A percentile compares a stretch with the other conserved stretches of the same genome.
These are phyloP conservation scores for Volucella zonaria DNA, from an alignment of 2,888 invertebrate species.

Conservation along the genomic window DNA sequence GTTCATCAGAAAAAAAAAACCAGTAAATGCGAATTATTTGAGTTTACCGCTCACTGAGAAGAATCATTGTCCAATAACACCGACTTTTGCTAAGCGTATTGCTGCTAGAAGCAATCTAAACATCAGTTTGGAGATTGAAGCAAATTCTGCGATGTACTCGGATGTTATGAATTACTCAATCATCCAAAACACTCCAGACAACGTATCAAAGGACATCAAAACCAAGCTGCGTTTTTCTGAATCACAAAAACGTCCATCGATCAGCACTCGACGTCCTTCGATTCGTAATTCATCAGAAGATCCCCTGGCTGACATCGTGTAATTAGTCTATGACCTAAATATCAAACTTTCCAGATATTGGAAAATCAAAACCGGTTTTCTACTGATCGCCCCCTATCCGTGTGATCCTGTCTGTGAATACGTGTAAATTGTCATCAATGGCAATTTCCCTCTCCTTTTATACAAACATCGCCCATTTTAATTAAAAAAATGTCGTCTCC, in stretches of 20 bases:
- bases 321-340: too few species aligned
- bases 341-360: too few species aligned
- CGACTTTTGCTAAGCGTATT: conserved; percentile 76
- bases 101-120: conserved; percentile 80
- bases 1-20: conserved; percentile 68
- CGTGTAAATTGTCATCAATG: too few species aligned
- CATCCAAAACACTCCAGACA: conserved; percentile 79
- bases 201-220: conserved; percentile 80
- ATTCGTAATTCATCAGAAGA: conserved; percentile 76
- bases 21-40: conserved; percentile 78
- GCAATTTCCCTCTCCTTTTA: too few species aligned
- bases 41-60: conserved; percentile 79
- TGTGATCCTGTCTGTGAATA: too few species aligned
- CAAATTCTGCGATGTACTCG: conserved; percentile 78
- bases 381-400: too few species aligned
- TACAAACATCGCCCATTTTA: too few species aligned
- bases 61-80: conserved; percentile 76
- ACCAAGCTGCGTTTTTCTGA: conserved; percentile 82
- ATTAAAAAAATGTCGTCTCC: too few species aligned
- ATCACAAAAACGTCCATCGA: conserved; percentile 64
- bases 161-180: conserved; percentile 83
- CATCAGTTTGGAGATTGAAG: conserved; percentile 78
- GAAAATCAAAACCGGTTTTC: too few species aligned
- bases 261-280: conserved; percentile 71
- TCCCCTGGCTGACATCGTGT: conserved; percentile 73